Conservation (phyloP, 53 echinoderm and acorn worm species). For the Holothuria scabra region DNA sequence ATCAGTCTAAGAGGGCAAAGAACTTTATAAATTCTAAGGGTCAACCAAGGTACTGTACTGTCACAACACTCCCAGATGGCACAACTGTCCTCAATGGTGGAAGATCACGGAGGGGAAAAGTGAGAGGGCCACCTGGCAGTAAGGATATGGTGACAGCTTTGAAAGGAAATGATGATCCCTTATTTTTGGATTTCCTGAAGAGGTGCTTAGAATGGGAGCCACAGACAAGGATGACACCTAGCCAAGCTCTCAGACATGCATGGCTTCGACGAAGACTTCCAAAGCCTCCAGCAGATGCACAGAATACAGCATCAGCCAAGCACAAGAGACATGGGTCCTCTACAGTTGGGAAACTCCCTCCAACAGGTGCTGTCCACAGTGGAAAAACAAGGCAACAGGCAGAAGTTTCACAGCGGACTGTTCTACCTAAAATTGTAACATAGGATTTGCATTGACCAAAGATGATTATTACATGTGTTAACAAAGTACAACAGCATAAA, state of each 20-base stretch:
- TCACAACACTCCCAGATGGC: slow-evolving; percentile 97
- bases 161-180: slow-evolving; percentile 94
- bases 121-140: slow-evolving; percentile 93
- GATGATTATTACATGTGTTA: neutral
- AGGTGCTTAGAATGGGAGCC: slow-evolving; percentile 98
- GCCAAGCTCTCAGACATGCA: slow-evolving; percentile 95
- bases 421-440: slow-evolving; percentile 98
- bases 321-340: slow-evolving; percentile 89
- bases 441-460: slow-evolving; percentile 50
- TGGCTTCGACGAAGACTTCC: slow-evolving; percentile 95
- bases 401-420: slow-evolving; percentile 80
- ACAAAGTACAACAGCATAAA: neutral
- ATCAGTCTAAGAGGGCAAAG: slow-evolving; percentile 95
- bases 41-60: slow-evolving; percentile 95
- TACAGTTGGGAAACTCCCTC: slow-evolving; percentile 91
- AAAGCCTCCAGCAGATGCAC: slow-evolving; percentile 78
- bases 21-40: slow-evolving; percentile 99
- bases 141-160: slow-evolving; percentile 98
- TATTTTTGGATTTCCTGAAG: slow-evolving; percentile 95
- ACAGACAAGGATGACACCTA: slow-evolving; percentile 89
- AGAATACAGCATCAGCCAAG: slow-evolving; percentile 79
- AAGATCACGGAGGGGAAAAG: slow-evolving; percentile 91
- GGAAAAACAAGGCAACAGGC: slow-evolving; percentile 80
- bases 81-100: slow-evolving; percentile 96
- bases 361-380: slow-evolving; percentile 75